Base-by-base conservation (phyloP, 2,888 invertebrate species). In the Drosophila setosimentum region DNA sequence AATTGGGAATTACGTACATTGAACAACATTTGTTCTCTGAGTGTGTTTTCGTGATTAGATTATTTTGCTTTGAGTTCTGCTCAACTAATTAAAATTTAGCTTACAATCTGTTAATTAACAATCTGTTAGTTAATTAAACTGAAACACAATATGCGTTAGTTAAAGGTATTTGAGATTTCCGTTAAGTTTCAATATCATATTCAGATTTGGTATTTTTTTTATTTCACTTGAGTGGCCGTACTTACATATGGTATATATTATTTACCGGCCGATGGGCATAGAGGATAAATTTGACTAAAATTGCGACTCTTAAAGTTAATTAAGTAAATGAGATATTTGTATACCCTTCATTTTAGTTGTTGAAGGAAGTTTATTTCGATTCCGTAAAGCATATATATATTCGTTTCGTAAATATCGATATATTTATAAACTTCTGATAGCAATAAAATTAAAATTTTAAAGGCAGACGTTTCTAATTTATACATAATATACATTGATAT, bases 61-160 rank as follows among this genome's bases (percentile, higher is more conserved):
- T 79, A 55, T 8, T 68, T 63, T 63, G 51, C 55, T 61, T 37
- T 10, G 21, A 75, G 53, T 54, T 54, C 4, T 49, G 29, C 50
- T 50, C 35, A 51, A 27, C 58, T 50, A 72, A 71, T 62, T 65
- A 50, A 62, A 68, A 49, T 68, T 8, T 27, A 27, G 55, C 61
- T 32, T 16, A 61, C 54, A 61, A 21, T 61, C 37, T 42, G 48
- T 42, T n/a, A 57, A 37, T 37, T 37, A 37, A 37, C 18, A 37
- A 33, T 66, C 49, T 53, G 33, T 4, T 27, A 58, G 67, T 75
- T 75, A 68, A 80, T 78, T 76, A 72, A 68, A 55, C 35, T 65
- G 37, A 27, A 16, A 35, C 27, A 59, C 33, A 64, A 29, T 29
- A 37, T 67, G 48, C 29, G 58, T 32, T 49, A 57, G 68, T 66